Evolutionary conservation across 2,888 invertebrate genomes (phyloP), one percentile per base, ranked within the genome.

Genomic region (Spilarctia lutea): DNA sequence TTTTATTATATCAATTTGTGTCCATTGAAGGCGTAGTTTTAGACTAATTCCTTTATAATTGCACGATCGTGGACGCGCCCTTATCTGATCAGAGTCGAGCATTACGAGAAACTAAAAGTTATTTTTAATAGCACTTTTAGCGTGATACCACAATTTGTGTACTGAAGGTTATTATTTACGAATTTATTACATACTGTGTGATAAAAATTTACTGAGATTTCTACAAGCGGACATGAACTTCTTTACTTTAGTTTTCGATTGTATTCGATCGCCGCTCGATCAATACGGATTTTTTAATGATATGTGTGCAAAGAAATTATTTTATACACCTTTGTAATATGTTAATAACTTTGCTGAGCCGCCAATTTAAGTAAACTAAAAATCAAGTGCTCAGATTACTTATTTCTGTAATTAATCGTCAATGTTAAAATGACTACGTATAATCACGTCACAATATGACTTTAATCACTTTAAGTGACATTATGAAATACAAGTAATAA

Each of bases 1-100:
- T 95, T 95, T 96, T 95, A 96, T 96, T 95, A 95, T 95, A 95
- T 95, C 95, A 95, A 96, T 96, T 95, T 95, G 93, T 91, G 94
- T 89, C 93, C 94, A 96, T 96, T 95, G 92, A 91, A 94, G 92
- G 92, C 93, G 91, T 91, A 91, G 91, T 94, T 95, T 95, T 93
- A 91, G 92, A 86, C 92, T 96, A 96, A 96, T 96, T 93, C 91
- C 92, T 94, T 95, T 95, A 95, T 96, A 95, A 96, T 96, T 94
- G 94, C 92, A 90, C 93, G 91, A 94, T 92, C 89, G 92, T 91
- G 91, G 90, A 91, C 90, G 87, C 84, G 80, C 79, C 88, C 92
- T 93, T 94, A 95, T 95, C 95, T 87, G 93, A 94, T 94, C 87
- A 83, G 79, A 85, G 84, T 80, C 85, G 86, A 84, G 86, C 92